These are phyloP conservation scores for Blera fallax DNA, from an alignment of 2,888 invertebrate species.

Conservation along the genomic window DNA sequence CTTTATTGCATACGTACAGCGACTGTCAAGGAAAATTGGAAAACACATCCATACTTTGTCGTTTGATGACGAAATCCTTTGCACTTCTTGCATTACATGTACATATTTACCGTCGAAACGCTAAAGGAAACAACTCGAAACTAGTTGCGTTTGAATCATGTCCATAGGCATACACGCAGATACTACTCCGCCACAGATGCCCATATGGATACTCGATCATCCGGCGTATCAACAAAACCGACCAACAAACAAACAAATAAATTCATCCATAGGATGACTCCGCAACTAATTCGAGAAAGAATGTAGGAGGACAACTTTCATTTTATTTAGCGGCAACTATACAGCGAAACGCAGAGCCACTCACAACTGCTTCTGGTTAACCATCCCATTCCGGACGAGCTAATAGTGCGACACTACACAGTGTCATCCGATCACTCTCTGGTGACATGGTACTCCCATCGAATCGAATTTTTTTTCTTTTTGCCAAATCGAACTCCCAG, in stretches of 20 bases:
- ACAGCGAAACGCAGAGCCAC: slow-evolving; percentile 20
- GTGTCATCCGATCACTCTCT: slow-evolving; percentile 21
- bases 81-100: neutral
- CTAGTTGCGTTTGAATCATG: slow-evolving; percentile 40
- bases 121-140: neutral
- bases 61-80: neutral
- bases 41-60: neutral
- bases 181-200: slow-evolving; percentile 37
- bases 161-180: slow-evolving; percentile 12
- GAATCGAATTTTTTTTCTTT: neutral
- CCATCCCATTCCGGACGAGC: slow-evolving; percentile 16
- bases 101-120: neutral
- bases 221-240: slow-evolving; percentile 36
- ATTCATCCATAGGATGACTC: slow-evolving; percentile 58
- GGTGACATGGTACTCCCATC: neutral
- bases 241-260: slow-evolving; percentile 48
- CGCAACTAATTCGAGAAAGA: slow-evolving; percentile 74
- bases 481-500: neutral
- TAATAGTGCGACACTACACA: slow-evolving; percentile 15
- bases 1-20: neutral
- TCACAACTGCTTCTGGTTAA: slow-evolving; percentile 21
- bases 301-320: slow-evolving; percentile 80
- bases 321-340: slow-evolving; percentile 76
- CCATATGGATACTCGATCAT: slow-evolving; percentile 57
- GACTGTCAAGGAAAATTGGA: neutral